Percentiles rank a stretch among this genome's conserved stretches.
Evolutionary conservation across 1,140 invertebrate species (phyloP).

Genomic region (Pygmarrhopalites habei): DNA sequence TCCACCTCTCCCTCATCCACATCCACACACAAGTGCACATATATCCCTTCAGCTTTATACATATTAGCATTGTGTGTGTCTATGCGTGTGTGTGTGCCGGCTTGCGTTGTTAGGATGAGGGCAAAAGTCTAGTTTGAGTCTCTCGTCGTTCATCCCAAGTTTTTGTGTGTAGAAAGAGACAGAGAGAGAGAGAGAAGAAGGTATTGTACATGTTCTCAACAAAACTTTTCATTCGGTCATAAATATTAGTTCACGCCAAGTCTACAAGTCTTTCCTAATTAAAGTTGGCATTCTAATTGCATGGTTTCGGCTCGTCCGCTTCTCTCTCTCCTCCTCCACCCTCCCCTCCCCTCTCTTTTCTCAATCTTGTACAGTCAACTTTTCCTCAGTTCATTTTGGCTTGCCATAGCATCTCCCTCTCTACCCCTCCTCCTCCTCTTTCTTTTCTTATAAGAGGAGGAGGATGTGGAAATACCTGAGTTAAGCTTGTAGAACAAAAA

Average conservation of each 20-base stretch:
- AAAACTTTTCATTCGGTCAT: slow-evolving; percentile 24
- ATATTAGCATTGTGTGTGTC: background rate
- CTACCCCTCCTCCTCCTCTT: no score
- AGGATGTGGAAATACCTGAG: no score
- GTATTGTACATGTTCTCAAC: background rate
- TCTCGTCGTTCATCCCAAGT: background rate
- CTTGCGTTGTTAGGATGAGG: background rate
- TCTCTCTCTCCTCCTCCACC: slow-evolving; percentile 23
- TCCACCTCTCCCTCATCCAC: no score
- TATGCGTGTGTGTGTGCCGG: background rate
- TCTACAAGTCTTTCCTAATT: slow-evolving; percentile 30
- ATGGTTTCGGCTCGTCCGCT: slow-evolving; percentile 20
- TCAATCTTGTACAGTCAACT: no score
- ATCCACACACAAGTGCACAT: background rate
- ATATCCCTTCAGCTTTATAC: background rate
- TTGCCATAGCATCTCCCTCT: no score
- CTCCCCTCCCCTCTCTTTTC: slow-evolving; percentile 18
- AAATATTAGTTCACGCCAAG: slow-evolving; percentile 33
- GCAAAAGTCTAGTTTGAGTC: background rate
- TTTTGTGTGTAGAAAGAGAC: background rate
- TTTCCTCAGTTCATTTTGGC: no score
- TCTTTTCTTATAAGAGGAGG: no score
- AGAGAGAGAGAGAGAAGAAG: slow-evolving; percentile 3
- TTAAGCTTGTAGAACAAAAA: no score
- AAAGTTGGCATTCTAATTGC: slow-evolving; percentile 32